Conservation (phyloP, 2,888 invertebrate genomes). For the Napeogenes sylphis region DNA sequence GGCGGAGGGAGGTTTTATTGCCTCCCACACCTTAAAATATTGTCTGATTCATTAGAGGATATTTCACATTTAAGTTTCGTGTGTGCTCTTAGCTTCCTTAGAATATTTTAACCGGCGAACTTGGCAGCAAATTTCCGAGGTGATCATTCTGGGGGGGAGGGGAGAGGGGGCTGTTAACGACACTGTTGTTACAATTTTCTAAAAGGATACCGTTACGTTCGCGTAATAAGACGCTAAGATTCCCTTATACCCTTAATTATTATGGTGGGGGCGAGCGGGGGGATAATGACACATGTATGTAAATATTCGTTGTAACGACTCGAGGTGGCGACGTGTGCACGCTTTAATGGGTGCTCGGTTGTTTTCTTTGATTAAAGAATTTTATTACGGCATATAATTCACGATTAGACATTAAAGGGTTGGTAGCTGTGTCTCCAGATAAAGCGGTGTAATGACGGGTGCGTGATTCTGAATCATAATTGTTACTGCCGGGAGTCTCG, state of each 20-base stretch:
- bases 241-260: constrained; percentile 78
- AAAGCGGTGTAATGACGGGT: constrained; percentile 72
- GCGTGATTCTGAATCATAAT: constrained; percentile 74
- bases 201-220: constrained; percentile 75
- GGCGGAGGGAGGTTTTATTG: constrained; percentile 72
- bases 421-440: constrained; percentile 64
- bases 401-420: constrained; percentile 76
- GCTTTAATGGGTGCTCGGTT: constrained; percentile 72
- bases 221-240: constrained; percentile 78
- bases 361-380: constrained; percentile 79
- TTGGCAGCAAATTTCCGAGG: constrained; percentile 59
- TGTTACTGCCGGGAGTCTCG: constrained; percentile 51
- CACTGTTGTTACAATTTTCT: constrained; percentile 74
- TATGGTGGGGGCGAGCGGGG: constrained; percentile 58
- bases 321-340: constrained; percentile 73
- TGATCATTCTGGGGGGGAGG: constrained; percentile 53
- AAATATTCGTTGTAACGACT: constrained; percentile 74
- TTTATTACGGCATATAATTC: constrained; percentile 76
- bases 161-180: constrained; percentile 60
- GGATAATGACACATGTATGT: constrained; percentile 77
- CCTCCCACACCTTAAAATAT: constrained; percentile 76
- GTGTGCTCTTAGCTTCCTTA: constrained; percentile 61
- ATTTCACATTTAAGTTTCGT: constrained; percentile 75
- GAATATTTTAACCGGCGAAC: constrained; percentile 54
- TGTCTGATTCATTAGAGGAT: constrained; percentile 78